phyloP scores from a whole-genome alignment of 2,888 invertebrate genomes.

The Ashinkailepas kermadecensis region DNA sequence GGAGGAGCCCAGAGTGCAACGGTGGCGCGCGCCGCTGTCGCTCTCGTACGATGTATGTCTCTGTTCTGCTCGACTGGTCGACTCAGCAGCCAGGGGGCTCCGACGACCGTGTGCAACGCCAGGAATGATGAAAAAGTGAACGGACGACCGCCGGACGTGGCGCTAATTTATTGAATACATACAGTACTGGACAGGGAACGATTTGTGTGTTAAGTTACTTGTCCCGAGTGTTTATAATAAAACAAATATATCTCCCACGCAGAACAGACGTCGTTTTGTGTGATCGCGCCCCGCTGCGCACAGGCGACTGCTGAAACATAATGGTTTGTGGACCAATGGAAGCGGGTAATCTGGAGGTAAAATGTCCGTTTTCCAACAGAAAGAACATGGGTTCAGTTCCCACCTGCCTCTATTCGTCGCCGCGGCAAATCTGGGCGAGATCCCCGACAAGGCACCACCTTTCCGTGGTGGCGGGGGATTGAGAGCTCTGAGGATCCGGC shows the following conservation, averaged over 20 bases:
- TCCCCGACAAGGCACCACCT: too few species aligned
- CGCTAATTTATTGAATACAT: constrained; percentile 12
- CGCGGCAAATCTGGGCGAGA: too few species aligned
- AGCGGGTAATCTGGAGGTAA: too few species aligned
- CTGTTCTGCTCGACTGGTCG: constrained; percentile 15
- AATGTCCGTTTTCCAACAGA: too few species aligned
- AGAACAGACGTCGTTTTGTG: background rate
- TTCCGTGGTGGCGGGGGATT: too few species aligned
- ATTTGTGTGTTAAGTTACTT: constrained; percentile 6
- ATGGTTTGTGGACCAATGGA: too few species aligned
- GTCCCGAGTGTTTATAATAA: constrained; percentile 22
- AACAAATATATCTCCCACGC: constrained; percentile 16
- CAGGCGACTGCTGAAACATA: too few species aligned
- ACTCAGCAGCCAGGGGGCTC: background rate
- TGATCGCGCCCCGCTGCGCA: too few species aligned
- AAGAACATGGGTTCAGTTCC: too few species aligned
- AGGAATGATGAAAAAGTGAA: background rate
- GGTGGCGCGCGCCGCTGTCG: background rate
- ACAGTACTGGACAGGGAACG: background rate
- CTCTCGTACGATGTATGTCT: background rate
- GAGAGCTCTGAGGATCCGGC: too few species aligned
- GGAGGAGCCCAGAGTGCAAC: background rate
- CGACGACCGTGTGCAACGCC: too few species aligned
- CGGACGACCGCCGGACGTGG: background rate
- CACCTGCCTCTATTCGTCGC: too few species aligned